phyloP scores from a whole-genome alignment of 1,140 invertebrate genomes.

The Popillia japonica region DNA sequence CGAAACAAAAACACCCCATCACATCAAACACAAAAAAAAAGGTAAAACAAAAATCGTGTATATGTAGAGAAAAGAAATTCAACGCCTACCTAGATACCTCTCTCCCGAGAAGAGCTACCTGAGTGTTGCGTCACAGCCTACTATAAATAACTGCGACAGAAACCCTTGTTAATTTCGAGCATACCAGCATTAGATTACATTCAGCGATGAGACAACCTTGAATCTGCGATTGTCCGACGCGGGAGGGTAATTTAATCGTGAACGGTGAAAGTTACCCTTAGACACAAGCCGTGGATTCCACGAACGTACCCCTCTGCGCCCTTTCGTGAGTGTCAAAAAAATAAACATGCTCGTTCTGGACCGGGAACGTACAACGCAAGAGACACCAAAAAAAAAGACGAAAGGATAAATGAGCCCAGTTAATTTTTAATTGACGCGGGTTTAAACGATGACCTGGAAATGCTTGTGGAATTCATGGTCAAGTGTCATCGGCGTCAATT shows the following conservation, averaged over 20 bases:
- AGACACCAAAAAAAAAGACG: not conserved
- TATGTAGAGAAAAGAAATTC: constrained; percentile 49
- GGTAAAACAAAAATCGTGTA: constrained; percentile 35
- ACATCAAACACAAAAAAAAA: constrained; percentile 38
- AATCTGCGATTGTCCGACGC: not conserved
- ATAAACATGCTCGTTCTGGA: constrained; percentile 42
- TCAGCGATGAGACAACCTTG: constrained; percentile 20
- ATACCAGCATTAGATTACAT: constrained; percentile 56
- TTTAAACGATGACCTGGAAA: constrained; percentile 43
- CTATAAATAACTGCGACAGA: constrained; percentile 58
- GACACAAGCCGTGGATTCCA: constrained; percentile 37
- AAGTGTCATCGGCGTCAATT: constrained; percentile 45
- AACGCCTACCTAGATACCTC: constrained; percentile 56
- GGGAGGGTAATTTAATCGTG: constrained; percentile 39
- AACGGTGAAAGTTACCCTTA: constrained; percentile 45
- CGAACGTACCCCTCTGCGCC: not conserved
- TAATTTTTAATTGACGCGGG: constrained; percentile 45
- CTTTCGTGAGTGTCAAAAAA: constrained; percentile 42
- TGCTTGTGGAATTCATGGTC: constrained; percentile 39
- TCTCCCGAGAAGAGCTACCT: constrained; percentile 50
- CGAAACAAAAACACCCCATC: constrained; percentile 40
- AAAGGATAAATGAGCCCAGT: constrained; percentile 39
- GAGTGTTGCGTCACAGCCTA: constrained; percentile 56
- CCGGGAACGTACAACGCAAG: not conserved
- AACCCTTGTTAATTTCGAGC: constrained; percentile 55